phyloP scores from a whole-genome alignment of 2,113 vertebrate species.

The Galemys pyrenaicus region DNA sequence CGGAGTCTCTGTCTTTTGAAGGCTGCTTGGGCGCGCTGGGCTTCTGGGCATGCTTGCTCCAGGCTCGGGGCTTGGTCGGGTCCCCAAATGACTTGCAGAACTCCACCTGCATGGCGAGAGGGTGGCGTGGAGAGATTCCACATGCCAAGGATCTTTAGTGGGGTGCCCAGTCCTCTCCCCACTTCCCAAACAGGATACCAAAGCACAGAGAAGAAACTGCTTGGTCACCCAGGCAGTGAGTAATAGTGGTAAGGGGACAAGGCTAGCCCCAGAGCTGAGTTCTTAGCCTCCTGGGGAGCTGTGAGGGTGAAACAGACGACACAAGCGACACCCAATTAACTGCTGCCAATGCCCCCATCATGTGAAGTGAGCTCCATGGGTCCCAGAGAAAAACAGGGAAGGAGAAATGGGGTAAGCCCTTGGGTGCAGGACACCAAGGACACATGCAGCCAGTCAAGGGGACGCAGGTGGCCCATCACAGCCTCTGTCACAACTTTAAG shows the following conservation, averaged over 20 bases:
- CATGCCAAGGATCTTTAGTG: rapidly evolving
- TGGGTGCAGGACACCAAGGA: rapidly evolving
- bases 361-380: rapidly evolving
- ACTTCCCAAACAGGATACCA: background rate
- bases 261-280: background rate
- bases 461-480: rapidly evolving
- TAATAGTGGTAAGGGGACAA: background rate
- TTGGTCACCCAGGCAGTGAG: background rate
- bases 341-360: rapidly evolving
- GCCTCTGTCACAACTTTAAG: background rate
- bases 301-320: background rate
- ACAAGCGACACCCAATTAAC: rapidly evolving
- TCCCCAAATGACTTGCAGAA: conserved; percentile 96
- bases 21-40: conserved; percentile 40
- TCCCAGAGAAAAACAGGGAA: background rate
- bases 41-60: conserved; percentile 93
- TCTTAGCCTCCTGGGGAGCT: background rate
- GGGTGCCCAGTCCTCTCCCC: rapidly evolving
- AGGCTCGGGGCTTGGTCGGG: conserved; percentile 91
- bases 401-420: rapidly evolving
- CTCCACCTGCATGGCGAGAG: conserved; percentile 89
- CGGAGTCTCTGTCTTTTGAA: background rate
- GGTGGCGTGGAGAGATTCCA: background rate
- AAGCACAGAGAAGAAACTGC: background rate
- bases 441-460: background rate